phyloP scores from a whole-genome alignment of 2,888 invertebrate species.

The Idaea biselata region DNA sequence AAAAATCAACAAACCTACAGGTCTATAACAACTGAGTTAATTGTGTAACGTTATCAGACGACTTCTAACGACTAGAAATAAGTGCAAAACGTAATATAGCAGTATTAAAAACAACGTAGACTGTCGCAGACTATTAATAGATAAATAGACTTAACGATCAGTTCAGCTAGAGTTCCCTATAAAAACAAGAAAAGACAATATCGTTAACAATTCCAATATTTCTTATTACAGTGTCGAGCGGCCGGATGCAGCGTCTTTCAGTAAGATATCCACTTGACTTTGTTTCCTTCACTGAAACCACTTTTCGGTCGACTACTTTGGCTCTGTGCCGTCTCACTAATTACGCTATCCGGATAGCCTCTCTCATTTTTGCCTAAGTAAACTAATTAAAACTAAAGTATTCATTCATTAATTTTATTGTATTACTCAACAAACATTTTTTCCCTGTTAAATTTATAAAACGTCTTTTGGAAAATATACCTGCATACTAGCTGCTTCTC shows the following conservation, averaged over 20 bases:
- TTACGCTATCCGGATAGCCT: slow-evolving; percentile 38
- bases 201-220: slow-evolving; percentile 29
- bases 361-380: slow-evolving; percentile 26
- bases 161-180: neutral
- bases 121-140: neutral
- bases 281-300: slow-evolving; percentile 37
- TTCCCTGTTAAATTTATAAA: neutral
- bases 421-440: neutral
- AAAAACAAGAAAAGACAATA: slow-evolving; percentile 7
- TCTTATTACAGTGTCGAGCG: slow-evolving; percentile 43
- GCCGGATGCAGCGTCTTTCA: slow-evolving; percentile 42
- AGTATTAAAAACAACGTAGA: too few relatives aligned
- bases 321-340: slow-evolving; percentile 50
- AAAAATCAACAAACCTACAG: too few relatives aligned
- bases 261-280: slow-evolving; percentile 46
- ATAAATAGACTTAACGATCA: neutral
- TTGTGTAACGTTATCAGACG: too few relatives aligned
- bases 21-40: too few relatives aligned
- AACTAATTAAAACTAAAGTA: slow-evolving; percentile 20
- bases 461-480: neutral
- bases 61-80: too few relatives aligned
- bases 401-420: slow-evolving; percentile 8
- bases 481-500: too few relatives aligned
- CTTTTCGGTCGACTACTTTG: slow-evolving; percentile 43
- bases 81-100: too few relatives aligned